phyloP scores from a whole-genome alignment of 1,140 invertebrate genomes.

The Drosophila micromelanica region DNA sequence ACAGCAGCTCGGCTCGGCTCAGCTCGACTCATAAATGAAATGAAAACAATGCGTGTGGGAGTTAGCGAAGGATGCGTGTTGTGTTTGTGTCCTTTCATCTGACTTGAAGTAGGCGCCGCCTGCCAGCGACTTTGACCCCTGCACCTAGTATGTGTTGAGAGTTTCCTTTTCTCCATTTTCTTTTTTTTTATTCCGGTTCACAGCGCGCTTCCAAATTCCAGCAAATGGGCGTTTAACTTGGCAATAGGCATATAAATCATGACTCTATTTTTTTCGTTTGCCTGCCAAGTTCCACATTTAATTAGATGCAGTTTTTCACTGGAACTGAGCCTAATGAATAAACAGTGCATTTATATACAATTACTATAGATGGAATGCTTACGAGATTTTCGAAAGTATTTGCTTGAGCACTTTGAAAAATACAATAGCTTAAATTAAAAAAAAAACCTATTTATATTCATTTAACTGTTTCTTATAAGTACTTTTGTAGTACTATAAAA shows the following conservation, averaged over 20 bases:
- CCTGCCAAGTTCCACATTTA: constrained; percentile 19
- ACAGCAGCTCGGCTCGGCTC: neutral
- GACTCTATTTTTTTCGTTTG: constrained; percentile 7
- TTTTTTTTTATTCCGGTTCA: neutral
- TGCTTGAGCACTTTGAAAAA: too few species aligned
- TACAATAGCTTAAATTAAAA: too few species aligned
- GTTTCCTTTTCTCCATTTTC: neutral
- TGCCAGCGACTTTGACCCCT: neutral
- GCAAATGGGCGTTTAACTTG: constrained; percentile 27
- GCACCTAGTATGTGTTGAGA: neutral
- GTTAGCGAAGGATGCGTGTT: constrained; percentile 25
- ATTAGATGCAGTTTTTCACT: constrained; percentile 37
- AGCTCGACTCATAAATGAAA: constrained; percentile 44
- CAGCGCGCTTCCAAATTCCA: constrained; percentile 6
- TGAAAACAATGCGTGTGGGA: constrained; percentile 48
- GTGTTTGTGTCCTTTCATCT: constrained; percentile 38
- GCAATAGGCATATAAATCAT: constrained; percentile 32
- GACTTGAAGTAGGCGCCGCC: constrained; percentile 45
- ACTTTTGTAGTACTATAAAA: too few species aligned
- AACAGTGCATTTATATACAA: neutral
- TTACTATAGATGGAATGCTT: neutral
- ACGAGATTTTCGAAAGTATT: neutral
- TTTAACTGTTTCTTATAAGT: too few species aligned
- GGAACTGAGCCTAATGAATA: constrained; percentile 4
- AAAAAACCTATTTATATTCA: too few species aligned